Conservation (phyloP, 2,113 vertebrate genomes). For the Archocentrus centrarchus region DNA sequence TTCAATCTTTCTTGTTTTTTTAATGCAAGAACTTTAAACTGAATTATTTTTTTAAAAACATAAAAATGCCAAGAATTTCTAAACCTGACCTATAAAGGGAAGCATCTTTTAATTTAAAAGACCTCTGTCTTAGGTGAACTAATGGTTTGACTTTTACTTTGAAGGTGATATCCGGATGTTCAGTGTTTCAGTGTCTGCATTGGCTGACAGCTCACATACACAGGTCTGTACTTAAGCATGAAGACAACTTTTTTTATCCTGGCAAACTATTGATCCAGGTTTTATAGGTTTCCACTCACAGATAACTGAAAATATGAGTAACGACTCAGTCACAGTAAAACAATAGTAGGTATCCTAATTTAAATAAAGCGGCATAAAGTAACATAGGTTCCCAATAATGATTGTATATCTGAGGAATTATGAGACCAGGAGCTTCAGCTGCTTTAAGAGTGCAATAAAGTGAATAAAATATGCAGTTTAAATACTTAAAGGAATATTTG, state of each 20-base stretch:
- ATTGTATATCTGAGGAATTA: background rate
- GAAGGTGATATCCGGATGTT: constrained; percentile 6
- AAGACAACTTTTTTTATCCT: background rate
- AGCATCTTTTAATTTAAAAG: background rate
- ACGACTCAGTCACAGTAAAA: background rate
- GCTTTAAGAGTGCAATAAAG: background rate
- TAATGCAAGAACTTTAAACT: no score
- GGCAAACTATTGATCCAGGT: background rate
- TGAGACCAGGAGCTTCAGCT: background rate
- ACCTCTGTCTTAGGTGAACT: background rate
- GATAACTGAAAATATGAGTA: background rate
- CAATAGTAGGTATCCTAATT: background rate
- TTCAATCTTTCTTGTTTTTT: background rate
- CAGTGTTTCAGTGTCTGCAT: fast-evolving
- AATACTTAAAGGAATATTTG: background rate
- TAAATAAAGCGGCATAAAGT: background rate
- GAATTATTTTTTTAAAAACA: background rate
- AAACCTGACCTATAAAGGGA: background rate
- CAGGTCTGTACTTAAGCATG: background rate
- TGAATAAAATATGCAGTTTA: background rate
- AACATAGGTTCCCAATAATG: background rate
- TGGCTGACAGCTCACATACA: background rate
- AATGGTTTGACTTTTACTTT: constrained; percentile 24
- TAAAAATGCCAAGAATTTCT: background rate
- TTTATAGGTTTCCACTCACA: background rate